These are phyloP conservation scores for Cyphomyrmex costatus DNA, from an alignment of 1,140 invertebrate species.

Conservation along the genomic window DNA sequence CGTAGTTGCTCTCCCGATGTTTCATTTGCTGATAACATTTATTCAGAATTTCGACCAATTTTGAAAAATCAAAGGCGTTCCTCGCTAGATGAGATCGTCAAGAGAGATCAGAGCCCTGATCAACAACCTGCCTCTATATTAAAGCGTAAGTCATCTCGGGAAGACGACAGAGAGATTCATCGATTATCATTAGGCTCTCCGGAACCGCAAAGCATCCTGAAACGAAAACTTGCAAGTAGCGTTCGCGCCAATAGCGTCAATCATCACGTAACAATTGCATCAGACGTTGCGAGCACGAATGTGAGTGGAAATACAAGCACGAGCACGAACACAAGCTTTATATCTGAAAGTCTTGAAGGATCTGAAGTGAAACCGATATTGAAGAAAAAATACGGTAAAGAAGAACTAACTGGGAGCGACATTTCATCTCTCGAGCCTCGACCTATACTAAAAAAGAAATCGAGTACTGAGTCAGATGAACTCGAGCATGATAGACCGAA, in stretches of 20 bases:
- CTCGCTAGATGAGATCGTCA: slow-evolving; percentile 90
- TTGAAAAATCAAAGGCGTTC: slow-evolving; percentile 90
- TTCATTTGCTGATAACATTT: slow-evolving; percentile 87
- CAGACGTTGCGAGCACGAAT: slow-evolving; percentile 90
- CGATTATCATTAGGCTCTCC: slow-evolving; percentile 86
- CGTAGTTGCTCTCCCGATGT: slow-evolving; percentile 91
- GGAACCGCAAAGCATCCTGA: slow-evolving; percentile 92
- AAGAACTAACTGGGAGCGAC: slow-evolving; percentile 87
- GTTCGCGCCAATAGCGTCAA: slow-evolving; percentile 87
- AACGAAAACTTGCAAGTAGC: slow-evolving; percentile 88
- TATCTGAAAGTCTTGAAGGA: slow-evolving; percentile 79
- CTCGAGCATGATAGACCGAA: slow-evolving; percentile 89
- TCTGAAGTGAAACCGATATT: slow-evolving; percentile 92
- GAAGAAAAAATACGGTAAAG: slow-evolving; percentile 90
- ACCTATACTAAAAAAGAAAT: slow-evolving; percentile 95
- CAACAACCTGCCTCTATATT: slow-evolving; percentile 89
- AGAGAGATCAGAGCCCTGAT: slow-evolving; percentile 87
- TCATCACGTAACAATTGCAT: slow-evolving; percentile 90
- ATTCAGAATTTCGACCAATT: slow-evolving; percentile 89
- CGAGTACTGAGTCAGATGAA: slow-evolving; percentile 93
- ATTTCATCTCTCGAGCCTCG: slow-evolving; percentile 81
- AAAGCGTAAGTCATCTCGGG: slow-evolving; percentile 89
- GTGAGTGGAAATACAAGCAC: slow-evolving; percentile 83
- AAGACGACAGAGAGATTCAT: slow-evolving; percentile 88
- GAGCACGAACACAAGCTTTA: slow-evolving; percentile 7